Conservation (phyloP, 2,888 invertebrate species). For the Seladonia tumulorum region DNA sequence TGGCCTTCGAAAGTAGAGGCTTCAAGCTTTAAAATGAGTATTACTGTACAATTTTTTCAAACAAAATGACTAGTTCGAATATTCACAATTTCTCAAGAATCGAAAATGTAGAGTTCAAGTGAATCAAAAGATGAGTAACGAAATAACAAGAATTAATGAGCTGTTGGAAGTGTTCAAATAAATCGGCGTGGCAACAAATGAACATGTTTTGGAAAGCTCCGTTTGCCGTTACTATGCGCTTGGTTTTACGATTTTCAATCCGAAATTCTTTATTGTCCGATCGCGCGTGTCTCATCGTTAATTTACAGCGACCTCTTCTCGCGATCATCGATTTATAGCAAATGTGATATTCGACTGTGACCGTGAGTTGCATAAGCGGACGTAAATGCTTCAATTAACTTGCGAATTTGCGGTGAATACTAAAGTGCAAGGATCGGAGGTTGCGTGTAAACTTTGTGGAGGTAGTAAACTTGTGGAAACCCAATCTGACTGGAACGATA, state of each 20-base stretch:
- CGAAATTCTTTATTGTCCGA: not conserved
- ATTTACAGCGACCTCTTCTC: not conserved
- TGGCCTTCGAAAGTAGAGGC: too few species aligned
- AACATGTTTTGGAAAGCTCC: not conserved
- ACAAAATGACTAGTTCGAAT: too few species aligned
- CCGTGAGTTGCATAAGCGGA: constrained; percentile 19
- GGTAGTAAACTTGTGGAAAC: constrained; percentile 30
- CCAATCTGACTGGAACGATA: constrained; percentile 65
- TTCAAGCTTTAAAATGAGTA: too few species aligned
- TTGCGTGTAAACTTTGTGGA: constrained; percentile 22
- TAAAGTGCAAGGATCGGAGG: constrained; percentile 26
- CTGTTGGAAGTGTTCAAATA: not conserved
- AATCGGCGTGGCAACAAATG: not conserved
- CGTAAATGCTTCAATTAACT: constrained; percentile 26
- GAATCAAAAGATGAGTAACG: too few species aligned
- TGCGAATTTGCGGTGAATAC: constrained; percentile 40
- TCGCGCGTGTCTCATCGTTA: not conserved
- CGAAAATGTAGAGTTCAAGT: too few species aligned
- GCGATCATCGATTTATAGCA: not conserved
- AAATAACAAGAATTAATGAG: too few species aligned
- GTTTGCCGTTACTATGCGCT: not conserved
- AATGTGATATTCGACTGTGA: constrained; percentile 11
- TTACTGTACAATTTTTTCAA: too few species aligned
- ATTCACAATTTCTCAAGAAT: too few species aligned
- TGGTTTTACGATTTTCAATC: not conserved